Percentiles rank a stretch among this genome's conserved stretches.
phyloP scores from a whole-genome alignment of 2,113 vertebrate genomes.

The Tringa solitaria region DNA sequence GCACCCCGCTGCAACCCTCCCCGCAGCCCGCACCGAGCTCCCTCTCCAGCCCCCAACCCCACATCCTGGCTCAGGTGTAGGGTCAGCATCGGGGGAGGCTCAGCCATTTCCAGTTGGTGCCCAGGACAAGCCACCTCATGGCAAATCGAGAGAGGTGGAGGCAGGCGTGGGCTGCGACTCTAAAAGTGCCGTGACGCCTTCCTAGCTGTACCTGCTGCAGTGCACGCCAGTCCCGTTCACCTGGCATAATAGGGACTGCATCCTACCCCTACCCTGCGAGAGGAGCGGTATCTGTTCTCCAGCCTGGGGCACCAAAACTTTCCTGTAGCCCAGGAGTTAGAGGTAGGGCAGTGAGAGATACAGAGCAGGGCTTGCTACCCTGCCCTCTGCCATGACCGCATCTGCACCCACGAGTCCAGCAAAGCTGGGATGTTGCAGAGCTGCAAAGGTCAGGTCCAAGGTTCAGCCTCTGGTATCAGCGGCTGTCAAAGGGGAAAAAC shows the following conservation, averaged over 20 bases:
- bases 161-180: rapidly evolving
- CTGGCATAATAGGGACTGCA: not conserved
- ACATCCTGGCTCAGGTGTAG: rapidly evolving
- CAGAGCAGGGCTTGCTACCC: rapidly evolving
- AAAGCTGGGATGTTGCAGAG: not conserved
- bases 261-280: not conserved
- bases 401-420: not conserved
- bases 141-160: not conserved
- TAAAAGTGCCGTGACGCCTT: not conserved
- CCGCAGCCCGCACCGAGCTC: not conserved
- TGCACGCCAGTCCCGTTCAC: not conserved
- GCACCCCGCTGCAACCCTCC: rapidly evolving
- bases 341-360: not conserved
- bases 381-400: not conserved
- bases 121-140: not conserved
- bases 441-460: slow-evolving; percentile 24
- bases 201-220: not conserved
- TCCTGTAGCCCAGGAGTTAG: not conserved
- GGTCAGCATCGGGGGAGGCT: not conserved
- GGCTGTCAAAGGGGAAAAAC: not conserved
- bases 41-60: not conserved
- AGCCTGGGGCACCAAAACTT: not conserved
- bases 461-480: not conserved
- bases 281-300: not conserved
- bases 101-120: not conserved